These are phyloP conservation scores for Trachelus stipa DNA, from an alignment of 2,888 invertebrate genomes.

Conservation along the genomic window DNA sequence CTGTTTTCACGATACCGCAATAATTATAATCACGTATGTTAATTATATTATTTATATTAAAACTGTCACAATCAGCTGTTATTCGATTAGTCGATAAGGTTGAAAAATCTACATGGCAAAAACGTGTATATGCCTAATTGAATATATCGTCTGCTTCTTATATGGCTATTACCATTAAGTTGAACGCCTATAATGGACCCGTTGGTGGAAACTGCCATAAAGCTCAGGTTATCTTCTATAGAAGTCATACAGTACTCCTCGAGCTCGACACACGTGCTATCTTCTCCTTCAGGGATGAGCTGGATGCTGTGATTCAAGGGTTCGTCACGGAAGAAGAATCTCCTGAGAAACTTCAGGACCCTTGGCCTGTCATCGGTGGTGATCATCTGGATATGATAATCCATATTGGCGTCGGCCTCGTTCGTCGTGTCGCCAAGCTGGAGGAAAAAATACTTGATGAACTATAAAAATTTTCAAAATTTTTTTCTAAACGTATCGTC, in stretches of 20 bases:
- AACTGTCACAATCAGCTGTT: neutral
- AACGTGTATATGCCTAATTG: neutral
- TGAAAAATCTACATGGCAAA: neutral
- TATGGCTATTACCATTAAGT: slow-evolving; percentile 66
- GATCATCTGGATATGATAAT: slow-evolving; percentile 67
- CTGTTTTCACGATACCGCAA: neutral
- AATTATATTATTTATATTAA: neutral
- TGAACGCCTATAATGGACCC: slow-evolving; percentile 73
- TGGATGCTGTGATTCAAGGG: slow-evolving; percentile 75
- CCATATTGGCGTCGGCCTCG: slow-evolving; percentile 45
- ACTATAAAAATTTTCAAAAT: neutral
- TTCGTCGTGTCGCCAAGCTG: slow-evolving; percentile 54
- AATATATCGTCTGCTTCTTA: neutral
- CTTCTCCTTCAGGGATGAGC: slow-evolving; percentile 72
- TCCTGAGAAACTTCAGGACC: slow-evolving; percentile 71
- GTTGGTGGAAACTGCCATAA: slow-evolving; percentile 73
- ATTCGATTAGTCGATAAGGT: neutral
- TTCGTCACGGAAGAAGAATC: slow-evolving; percentile 80
- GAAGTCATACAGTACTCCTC: slow-evolving; percentile 73
- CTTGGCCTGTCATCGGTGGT: slow-evolving; percentile 69
- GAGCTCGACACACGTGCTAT: slow-evolving; percentile 73
- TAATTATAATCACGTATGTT: neutral
- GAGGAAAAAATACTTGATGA: neutral
- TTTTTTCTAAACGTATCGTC: no score
- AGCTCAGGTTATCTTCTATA: slow-evolving; percentile 72